Evolutionary conservation across 1,140 invertebrate species (phyloP).

Genomic region (Oreohelix idahoensis): DNA sequence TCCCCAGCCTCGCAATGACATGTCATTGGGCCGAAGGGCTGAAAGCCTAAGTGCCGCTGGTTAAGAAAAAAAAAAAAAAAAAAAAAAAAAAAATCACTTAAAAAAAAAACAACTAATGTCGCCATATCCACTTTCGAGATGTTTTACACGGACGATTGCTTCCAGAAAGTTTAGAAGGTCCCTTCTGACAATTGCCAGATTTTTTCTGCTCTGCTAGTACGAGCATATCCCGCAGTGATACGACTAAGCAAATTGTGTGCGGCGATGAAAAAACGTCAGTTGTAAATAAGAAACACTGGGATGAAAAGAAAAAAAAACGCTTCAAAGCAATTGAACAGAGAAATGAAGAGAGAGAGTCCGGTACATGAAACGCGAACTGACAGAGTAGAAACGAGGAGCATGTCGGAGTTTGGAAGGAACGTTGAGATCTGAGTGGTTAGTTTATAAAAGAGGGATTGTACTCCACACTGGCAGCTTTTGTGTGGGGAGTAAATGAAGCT

Average conservation of each 20-base stretch:
- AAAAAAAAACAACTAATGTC: background rate
- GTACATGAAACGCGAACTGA: background rate
- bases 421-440: background rate
- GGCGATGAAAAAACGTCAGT: background rate
- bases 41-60: too few species aligned
- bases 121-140: background rate
- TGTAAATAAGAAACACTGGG: background rate
- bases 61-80: too few species aligned
- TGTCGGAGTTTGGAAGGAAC: background rate
- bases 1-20: too few species aligned
- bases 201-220: background rate
- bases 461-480: background rate
- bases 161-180: background rate
- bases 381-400: background rate
- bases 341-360: background rate
- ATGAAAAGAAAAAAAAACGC: background rate
- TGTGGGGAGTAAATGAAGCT: constrained; percentile 4
- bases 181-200: background rate
- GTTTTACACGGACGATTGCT: background rate
- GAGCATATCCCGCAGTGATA: constrained; percentile 8
- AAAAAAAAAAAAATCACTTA: too few species aligned
- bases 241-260: background rate
- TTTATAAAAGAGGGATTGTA: background rate
- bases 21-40: too few species aligned
- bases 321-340: background rate